Base-by-base conservation (phyloP, 2,888 invertebrate species). In the Mystacides longicornis region DNA sequence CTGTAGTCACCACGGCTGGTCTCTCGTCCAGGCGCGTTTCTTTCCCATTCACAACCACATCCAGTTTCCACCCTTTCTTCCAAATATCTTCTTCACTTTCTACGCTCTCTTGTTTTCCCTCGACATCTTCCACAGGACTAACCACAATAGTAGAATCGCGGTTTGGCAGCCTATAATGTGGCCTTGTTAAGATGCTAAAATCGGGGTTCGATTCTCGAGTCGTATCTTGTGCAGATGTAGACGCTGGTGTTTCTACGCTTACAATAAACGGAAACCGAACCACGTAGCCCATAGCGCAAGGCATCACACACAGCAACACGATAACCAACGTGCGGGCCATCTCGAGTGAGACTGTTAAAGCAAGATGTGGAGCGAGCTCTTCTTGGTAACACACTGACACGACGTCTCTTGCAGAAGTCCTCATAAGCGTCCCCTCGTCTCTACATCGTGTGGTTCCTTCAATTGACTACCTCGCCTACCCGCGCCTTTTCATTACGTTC, bases 21-120 rank as follows among this genome's bases (percentile, higher is more conserved):
- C 3, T 7, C 18, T 14, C n/a, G n/a, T 9, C 22, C 48, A 19
- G 45, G 4, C 23, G 50, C 49, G n/a, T 51, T 21, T 16, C 54
- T 43, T n/a, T 50, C 1, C 60, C 60, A 19, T 57, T 57, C 7
- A 59, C 53, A 19, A 60, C 27, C 1, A 59, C 58, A 2, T 43
- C 27, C 1, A 53, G 23, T 11, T 54, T 51, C 56, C 55, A 51
- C 18, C 31, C 52, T 23, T 46, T 23, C 11, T 51, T 49, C 56
- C 55, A 54, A 20, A 9, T 27, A 18, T 53, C 56, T 16, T 45
- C 49, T 23, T 23, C 45, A 19, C 42, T 23, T 14, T 52, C 43
- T 18, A 23, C 27, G 22, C 23, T 14, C 5, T 23, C 19, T 9
- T 27, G n/a, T 52, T 42, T 23, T 48, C 14, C 3, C n/a, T 49